Base-by-base conservation (phyloP, 92 coral and sea anemone genomes). In the Parazoanthus swiftii region DNA sequence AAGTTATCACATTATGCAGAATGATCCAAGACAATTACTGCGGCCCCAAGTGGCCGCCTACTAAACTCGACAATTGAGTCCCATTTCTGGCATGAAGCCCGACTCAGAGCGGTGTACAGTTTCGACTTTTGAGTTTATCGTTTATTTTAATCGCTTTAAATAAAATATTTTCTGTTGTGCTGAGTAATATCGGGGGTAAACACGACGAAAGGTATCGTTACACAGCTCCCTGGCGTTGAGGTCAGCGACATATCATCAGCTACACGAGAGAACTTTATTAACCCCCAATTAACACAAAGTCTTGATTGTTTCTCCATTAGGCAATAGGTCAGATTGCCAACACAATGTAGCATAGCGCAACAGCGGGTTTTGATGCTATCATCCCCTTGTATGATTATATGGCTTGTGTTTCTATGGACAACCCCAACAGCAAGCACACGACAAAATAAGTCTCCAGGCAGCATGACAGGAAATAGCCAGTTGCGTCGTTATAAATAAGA, bases 231-330 rank as follows among this genome's bases (percentile, higher is more conserved):
- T 68, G 37, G 25, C 6, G 85, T 65, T 36, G 50, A 58, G 85
- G 85, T 80, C 85, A 80, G 85, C 87, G 20, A 51, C 36, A 44
- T 76, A 18, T 50, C 37, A 44, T n/a, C 42, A 83, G 46, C 29
- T 43, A 33, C 77, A 29, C 42, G 46, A 74, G n/a, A 74, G 21
- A 68, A 74, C 3, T 74, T 74, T 82, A 82, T 82, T 82, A 83
- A 72, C 86, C 78, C 86, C 48, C 63, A 83, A 84, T 84, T 84
- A 84, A 44, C 87, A 84, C 87, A 84, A 72, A 46, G 79, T 84
- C 79, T 13, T 73, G 74, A 84, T 46, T 71, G 87, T 84, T 35
- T 46, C 76, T 42, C 63, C 76, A 82, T 82, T 84, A 54, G 85
- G 85, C 48, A 63, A 35, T 58, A 84, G 77, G 79, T 84, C 68